A percentile compares a stretch with the other conserved stretches of the same genome.
Evolutionary conservation across 2,113 vertebrate species (phyloP).

Genomic region (Esox niger): DNA sequence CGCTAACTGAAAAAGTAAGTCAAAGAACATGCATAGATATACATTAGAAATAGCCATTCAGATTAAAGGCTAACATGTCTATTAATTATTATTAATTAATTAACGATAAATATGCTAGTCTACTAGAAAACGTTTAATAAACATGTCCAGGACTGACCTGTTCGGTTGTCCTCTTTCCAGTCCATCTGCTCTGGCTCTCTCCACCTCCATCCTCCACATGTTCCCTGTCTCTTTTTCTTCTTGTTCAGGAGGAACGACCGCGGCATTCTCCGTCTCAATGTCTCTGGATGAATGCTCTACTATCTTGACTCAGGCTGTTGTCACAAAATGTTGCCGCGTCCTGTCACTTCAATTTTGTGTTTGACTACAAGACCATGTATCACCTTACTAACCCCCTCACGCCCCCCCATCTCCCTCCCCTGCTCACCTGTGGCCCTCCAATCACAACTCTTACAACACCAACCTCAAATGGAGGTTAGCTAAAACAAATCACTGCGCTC

Average conservation of each 20-base stretch:
- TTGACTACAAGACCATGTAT: neutral
- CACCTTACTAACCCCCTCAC: neutral
- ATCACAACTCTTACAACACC: conserved; percentile 1
- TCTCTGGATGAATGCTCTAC: neutral
- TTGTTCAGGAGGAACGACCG: conserved; percentile 70
- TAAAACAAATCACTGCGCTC: conserved; percentile 64
- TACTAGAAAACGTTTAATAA: neutral
- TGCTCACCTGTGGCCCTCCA: neutral
- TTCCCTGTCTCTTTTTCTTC: conserved; percentile 63
- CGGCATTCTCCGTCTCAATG: conserved; percentile 58
- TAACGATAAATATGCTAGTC: neutral
- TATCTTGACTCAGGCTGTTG: conserved; percentile 3
- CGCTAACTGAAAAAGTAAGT: conserved; percentile 3
- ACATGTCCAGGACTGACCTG: conserved; percentile 40
- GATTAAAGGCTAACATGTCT: too few relatives aligned
- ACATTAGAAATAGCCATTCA: neutral
- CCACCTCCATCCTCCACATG: conserved; percentile 60
- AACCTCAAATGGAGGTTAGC: conserved; percentile 33
- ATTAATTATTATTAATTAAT: too few relatives aligned
- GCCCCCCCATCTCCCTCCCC: too few relatives aligned
- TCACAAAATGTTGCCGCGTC: conserved; percentile 1
- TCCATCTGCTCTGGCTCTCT: conserved; percentile 53
- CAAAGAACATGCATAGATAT: neutral
- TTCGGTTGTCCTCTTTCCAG: conserved; percentile 28
- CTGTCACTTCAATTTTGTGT: conserved; percentile 4